These are phyloP conservation scores for Vespertilio murinus DNA, from an alignment of 2,797 vertebrate genomes.

Conservation along the genomic window DNA sequence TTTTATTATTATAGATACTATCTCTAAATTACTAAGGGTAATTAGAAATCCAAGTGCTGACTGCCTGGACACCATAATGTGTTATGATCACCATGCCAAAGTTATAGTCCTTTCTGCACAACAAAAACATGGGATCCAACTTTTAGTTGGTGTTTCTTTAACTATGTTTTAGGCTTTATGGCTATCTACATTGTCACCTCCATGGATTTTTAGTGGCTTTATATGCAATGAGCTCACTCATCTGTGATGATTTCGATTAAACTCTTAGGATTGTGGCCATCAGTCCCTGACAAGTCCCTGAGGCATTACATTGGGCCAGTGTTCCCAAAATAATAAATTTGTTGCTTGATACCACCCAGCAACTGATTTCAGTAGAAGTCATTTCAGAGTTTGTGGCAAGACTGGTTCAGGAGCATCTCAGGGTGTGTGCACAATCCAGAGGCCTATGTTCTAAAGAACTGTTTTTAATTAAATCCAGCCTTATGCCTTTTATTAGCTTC, in stretches of 20 bases:
- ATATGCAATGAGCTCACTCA: neutral
- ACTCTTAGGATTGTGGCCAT: too few relatives aligned
- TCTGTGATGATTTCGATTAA: neutral
- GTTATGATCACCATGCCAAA: neutral
- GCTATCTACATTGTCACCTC: neutral
- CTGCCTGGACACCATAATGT: neutral
- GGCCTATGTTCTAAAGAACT: neutral
- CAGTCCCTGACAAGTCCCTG: neutral
- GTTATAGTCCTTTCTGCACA: neutral
- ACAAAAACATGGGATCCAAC: neutral
- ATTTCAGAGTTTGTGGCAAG: neutral
- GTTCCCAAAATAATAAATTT: neutral
- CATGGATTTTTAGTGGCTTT: neutral
- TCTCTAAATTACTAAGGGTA: neutral
- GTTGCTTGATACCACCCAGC: neutral
- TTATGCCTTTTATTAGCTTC: constrained; percentile 21
- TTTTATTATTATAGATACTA: neutral
- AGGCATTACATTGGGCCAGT: neutral
- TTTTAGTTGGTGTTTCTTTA: neutral
- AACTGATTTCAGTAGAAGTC: neutral
- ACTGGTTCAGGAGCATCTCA: neutral
- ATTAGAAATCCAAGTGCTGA: neutral
- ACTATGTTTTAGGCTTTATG: neutral
- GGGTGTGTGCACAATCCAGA: rapidly evolving
- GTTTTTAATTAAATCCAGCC: constrained; percentile 43